phyloP scores from a whole-genome alignment of 2,113 vertebrate genomes.

The Murina feae region DNA sequence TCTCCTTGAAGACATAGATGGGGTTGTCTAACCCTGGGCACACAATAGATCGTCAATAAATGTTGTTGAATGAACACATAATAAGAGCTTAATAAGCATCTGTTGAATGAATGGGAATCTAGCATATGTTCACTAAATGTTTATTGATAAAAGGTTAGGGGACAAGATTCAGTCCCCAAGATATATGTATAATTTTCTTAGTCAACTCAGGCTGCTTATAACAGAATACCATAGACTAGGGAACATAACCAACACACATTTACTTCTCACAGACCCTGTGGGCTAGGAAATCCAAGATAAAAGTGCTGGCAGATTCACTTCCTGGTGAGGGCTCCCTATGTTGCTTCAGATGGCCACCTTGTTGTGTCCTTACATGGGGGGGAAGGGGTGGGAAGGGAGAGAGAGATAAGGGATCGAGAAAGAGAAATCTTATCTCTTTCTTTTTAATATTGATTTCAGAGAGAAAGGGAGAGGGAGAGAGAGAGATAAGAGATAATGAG shows the following conservation, averaged over 20 bases:
- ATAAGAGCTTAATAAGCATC: background rate
- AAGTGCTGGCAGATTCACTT: background rate
- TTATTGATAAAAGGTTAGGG: background rate
- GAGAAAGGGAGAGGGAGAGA: background rate
- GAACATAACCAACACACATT: background rate
- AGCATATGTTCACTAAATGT: background rate
- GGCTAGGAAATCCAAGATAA: background rate
- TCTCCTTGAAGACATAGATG: background rate
- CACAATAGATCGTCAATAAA: background rate
- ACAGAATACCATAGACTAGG: background rate
- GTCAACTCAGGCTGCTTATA: background rate
- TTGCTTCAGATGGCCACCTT: background rate
- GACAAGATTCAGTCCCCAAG: background rate
- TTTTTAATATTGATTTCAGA: background rate
- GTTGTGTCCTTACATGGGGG: background rate
- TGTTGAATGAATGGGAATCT: background rate
- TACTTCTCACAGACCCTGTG: background rate
- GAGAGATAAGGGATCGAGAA: background rate
- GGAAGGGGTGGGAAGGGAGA: background rate
- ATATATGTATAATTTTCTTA: background rate
- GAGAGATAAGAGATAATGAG: background rate
- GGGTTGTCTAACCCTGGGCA: background rate
- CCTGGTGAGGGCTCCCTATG: background rate
- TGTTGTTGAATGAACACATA: background rate
- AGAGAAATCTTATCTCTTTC: background rate